A percentile compares a stretch with the other conserved stretches of the same genome.
phyloP scores from a whole-genome alignment of 2,888 invertebrate genomes.

The Vesta saturnalis region DNA sequence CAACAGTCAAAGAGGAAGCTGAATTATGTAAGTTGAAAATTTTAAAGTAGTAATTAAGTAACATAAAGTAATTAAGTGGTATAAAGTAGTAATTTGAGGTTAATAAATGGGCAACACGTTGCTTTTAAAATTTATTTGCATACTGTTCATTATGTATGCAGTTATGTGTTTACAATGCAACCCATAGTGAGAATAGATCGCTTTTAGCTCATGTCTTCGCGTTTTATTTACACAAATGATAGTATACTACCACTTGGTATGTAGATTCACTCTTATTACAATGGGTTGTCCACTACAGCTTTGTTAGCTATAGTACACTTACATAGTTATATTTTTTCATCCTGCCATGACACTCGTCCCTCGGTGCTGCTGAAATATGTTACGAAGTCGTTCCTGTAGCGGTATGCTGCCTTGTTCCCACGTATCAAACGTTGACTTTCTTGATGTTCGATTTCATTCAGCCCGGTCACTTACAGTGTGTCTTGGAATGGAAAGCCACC shows the following conservation, averaged over 20 bases:
- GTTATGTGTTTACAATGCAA: not conserved
- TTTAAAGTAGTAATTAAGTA: not conserved
- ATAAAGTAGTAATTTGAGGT: not conserved
- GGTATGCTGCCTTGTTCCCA: not conserved
- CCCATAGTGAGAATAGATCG: too few relatives aligned
- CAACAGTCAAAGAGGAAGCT: not conserved
- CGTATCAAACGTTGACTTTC: not conserved
- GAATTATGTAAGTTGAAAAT: not conserved
- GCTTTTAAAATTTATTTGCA: too few relatives aligned
- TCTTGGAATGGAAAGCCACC: conserved; percentile 17
- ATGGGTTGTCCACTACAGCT: too few relatives aligned
- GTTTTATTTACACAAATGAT: too few relatives aligned
- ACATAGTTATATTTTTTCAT: not conserved
- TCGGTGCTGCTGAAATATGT: not conserved
- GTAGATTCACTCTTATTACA: too few relatives aligned
- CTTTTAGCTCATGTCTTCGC: too few relatives aligned
- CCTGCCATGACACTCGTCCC: not conserved
- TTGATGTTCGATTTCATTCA: not conserved
- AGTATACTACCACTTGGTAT: too few relatives aligned
- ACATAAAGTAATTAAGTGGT: too few relatives aligned
- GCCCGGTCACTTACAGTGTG: not conserved
- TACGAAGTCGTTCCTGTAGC: not conserved
- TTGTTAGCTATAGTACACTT: not conserved
- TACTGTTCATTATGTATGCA: not conserved
- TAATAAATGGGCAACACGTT: not conserved